These are phyloP conservation scores for Epicauta chinensis DNA, from an alignment of 1,140 invertebrate genomes.

Conservation along the genomic window DNA sequence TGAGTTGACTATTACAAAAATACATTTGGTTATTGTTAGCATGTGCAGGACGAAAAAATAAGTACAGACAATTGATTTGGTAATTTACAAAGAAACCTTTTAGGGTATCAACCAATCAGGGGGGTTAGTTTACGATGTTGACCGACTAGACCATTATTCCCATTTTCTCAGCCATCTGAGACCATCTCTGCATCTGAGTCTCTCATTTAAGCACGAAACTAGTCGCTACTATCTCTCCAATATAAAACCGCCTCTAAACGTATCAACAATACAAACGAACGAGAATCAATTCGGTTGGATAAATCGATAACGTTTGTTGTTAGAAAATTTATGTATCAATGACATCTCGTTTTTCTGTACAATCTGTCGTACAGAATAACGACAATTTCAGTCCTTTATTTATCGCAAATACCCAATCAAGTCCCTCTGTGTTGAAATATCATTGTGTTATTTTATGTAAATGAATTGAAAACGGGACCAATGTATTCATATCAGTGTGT, in stretches of 20 bases:
- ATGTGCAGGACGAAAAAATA: no score
- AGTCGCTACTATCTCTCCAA: no score
- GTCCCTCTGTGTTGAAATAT: constrained; percentile 2
- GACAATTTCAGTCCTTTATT: neutral
- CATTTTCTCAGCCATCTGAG: constrained; percentile 29
- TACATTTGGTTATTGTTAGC: no score
- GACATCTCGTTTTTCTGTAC: constrained; percentile 17
- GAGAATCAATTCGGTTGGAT: neutral
- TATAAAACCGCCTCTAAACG: no score
- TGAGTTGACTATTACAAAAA: no score
- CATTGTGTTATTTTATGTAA: neutral
- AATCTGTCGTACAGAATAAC: neutral
- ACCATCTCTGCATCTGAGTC: constrained; percentile 17
- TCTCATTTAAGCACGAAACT: no score
- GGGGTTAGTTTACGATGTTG: constrained; percentile 27
- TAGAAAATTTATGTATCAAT: constrained; percentile 15
- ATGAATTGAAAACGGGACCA: neutral
- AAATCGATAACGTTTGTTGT: constrained; percentile 21
- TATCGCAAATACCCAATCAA: constrained; percentile 1
- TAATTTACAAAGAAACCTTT: no score
- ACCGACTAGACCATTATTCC: constrained; percentile 27
- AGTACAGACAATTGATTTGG: no score
- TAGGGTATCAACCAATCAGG: constrained; percentile 22
- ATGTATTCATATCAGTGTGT: neutral
- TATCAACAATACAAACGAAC: constrained; percentile 4